Evolutionary conservation across 2,113 vertebrate genomes (phyloP), one percentile per base, ranked within the genome.

Genomic region (Verasper variegatus): DNA sequence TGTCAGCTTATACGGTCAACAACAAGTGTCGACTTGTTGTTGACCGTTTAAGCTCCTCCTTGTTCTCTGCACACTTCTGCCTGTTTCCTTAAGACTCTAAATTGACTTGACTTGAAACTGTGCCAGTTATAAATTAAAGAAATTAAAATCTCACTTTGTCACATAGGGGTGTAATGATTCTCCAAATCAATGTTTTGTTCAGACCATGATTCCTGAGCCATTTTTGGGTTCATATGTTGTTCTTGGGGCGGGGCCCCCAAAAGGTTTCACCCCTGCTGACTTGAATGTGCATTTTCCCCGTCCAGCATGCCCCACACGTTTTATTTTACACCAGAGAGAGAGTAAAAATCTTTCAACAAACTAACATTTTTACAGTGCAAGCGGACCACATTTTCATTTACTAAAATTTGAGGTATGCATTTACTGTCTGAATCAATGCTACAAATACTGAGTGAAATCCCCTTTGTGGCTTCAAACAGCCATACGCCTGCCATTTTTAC

Each of bases 1-100:
- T 68, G 61, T 61, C 51, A 62, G 59, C 68, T 64, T 64, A n/a
- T n/a, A n/a, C n/a, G n/a, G n/a, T n/a, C n/a, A n/a, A n/a, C n/a
- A 68, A 61, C n/a, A 14, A 62, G 17, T 71, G 68, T 88, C 75
- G 74, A 71, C 74, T 62, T 59, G 54, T 66, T 64, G 27, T 55
- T 62, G 26, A 68, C 54, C 20, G 27, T 64, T 68, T 54, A 26
- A 68, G 6, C n/a, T 67, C 1, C 23, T 12, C 45, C 24, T 67
- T 71, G 6, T 37, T 63, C 24, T 27, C 7, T 58, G 40, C 49
- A 51, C 21, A n/a, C 49, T 37, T 69, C 47, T 5, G 57, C 0
- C n/a, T 64, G 71, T 71, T 54, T 57, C 3, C 7, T 17, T 1
- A 3, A 60, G 18, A 47, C 18, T 40, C 6, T 49, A 42, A 69